Evolutionary conservation across 2,113 vertebrate genomes (phyloP).

Genomic region (Cryptomyrus ogoouensis): DNA sequence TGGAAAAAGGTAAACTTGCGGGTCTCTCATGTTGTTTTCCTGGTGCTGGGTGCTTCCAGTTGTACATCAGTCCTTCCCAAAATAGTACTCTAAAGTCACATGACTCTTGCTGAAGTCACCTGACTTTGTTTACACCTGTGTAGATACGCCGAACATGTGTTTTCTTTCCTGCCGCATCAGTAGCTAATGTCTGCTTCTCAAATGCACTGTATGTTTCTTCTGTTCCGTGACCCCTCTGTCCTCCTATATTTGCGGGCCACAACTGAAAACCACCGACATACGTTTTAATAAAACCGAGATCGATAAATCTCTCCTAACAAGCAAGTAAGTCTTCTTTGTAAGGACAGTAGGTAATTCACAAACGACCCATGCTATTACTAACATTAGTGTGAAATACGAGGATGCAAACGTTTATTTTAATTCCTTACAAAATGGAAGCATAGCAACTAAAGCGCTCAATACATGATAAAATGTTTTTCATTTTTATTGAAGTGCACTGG

Average conservation of each 20-base stretch:
- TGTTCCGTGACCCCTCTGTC: background rate
- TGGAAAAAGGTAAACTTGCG: slow-evolving; percentile 14
- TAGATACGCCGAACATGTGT: background rate
- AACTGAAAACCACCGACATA: background rate
- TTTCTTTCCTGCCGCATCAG: background rate
- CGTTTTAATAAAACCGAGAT: background rate
- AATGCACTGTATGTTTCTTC: background rate
- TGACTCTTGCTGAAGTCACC: background rate
- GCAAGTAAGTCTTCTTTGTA: background rate
- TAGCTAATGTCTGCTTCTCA: background rate
- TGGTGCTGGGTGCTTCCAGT: background rate
- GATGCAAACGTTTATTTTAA: background rate
- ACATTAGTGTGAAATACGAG: background rate
- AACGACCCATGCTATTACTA: background rate
- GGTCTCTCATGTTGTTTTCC: background rate
- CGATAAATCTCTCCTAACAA: background rate
- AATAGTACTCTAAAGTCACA: background rate
- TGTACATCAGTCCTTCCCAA: background rate
- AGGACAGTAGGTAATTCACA: background rate
- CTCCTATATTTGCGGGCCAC: background rate
- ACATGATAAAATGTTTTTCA: background rate
- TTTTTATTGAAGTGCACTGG: background rate
- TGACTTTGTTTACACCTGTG: background rate
- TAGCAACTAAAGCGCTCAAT: background rate
- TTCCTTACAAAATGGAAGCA: background rate